phyloP scores from a whole-genome alignment of 2,888 invertebrate genomes.

The Sesia apiformis region DNA sequence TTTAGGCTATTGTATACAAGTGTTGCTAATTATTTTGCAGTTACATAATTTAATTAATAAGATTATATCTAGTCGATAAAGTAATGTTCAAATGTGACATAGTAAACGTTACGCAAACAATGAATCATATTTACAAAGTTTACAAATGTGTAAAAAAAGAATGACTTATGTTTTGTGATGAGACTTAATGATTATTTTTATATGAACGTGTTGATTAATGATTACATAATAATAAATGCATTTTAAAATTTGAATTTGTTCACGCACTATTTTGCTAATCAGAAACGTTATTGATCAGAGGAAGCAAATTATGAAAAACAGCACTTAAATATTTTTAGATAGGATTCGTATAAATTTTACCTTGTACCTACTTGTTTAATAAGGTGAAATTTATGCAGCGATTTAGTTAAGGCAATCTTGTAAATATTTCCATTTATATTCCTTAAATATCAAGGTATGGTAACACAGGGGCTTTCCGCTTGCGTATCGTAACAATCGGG shows the following conservation, averaged over 20 bases:
- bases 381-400: not conserved
- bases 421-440: not conserved
- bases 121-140: not conserved
- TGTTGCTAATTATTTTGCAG: slow-evolving; percentile 15
- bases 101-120: not conserved
- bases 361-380: not conserved
- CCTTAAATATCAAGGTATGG: not conserved
- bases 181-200: not conserved
- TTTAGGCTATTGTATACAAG: not conserved
- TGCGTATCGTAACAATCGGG: not conserved
- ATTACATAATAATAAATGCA: too few relatives aligned
- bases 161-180: not conserved
- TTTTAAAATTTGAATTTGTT: too few relatives aligned
- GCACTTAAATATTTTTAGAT: not conserved
- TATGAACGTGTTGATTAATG: not conserved
- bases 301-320: not conserved
- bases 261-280: too few relatives aligned
- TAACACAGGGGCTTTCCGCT: not conserved
- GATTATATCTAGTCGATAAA: not conserved
- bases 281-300: not conserved
- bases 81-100: not conserved
- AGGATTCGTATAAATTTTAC: not conserved
- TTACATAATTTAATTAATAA: not conserved
- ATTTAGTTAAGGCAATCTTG: not conserved
- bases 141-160: too few relatives aligned